These are phyloP conservation scores for Zoanthus gigantus DNA, from an alignment of 92 coral and sea anemone genomes.

Conservation along the genomic window DNA sequence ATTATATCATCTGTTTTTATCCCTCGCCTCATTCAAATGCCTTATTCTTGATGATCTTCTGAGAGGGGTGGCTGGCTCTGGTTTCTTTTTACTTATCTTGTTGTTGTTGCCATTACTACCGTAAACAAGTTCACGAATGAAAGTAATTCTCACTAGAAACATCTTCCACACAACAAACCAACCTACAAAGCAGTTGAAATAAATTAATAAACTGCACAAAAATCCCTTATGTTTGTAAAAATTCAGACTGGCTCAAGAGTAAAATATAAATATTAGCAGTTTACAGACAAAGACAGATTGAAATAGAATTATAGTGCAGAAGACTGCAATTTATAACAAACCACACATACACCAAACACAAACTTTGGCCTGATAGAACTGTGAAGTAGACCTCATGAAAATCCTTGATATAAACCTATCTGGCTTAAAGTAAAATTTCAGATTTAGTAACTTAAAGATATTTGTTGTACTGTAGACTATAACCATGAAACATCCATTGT, in stretches of 20 bases:
- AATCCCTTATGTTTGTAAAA: background rate
- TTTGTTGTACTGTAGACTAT: no score
- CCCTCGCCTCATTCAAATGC: slow-evolving; percentile 53
- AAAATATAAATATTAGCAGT: no score
- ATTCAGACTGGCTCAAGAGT: background rate
- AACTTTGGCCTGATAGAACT: no score
- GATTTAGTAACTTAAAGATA: no score
- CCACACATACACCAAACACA: no score
- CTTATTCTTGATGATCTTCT: slow-evolving; percentile 90
- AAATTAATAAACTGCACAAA: background rate
- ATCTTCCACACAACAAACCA: slow-evolving; percentile 98
- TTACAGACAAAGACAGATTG: no score
- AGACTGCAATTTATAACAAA: no score
- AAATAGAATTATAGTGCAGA: no score
- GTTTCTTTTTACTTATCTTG: slow-evolving; percentile 59
- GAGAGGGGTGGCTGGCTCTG: slow-evolving; percentile 71
- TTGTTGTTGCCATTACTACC: slow-evolving; percentile 80
- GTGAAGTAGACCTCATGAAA: no score
- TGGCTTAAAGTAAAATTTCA: no score
- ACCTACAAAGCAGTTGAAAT: slow-evolving; percentile 54
- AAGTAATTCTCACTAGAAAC: slow-evolving; percentile 93
- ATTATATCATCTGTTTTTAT: slow-evolving; percentile 41
- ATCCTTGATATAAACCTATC: no score
- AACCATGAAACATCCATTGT: no score
- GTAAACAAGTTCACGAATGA: slow-evolving; percentile 93